Evolutionary conservation across 2,797 vertebrate genomes (phyloP).

Genomic region (Sparidentex hasta): DNA sequence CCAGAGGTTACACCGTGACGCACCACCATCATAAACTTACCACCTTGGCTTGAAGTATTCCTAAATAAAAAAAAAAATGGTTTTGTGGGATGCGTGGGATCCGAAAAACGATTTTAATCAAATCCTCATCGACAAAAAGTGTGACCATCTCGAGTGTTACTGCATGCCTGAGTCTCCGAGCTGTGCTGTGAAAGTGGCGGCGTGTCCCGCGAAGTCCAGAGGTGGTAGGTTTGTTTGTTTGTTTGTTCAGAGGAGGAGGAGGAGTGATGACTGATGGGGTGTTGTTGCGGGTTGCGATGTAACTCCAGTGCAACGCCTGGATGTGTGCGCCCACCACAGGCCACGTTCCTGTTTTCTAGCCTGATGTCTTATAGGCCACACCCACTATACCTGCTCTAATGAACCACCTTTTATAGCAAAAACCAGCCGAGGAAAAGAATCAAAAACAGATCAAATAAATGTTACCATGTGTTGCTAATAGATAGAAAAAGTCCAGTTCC

Average conservation of each 20-base stretch:
- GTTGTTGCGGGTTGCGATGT: slow-evolving; percentile 78
- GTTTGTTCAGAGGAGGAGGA: slow-evolving; percentile 49
- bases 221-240: slow-evolving; percentile 86
- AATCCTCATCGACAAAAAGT: slow-evolving; percentile 53
- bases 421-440: slow-evolving; percentile 71
- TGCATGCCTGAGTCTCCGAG: slow-evolving; percentile 81
- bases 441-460: slow-evolving; percentile 88
- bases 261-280: slow-evolving; percentile 76
- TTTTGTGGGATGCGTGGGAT: too few relatives aligned
- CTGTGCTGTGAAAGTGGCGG: slow-evolving; percentile 79
- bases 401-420: slow-evolving; percentile 92
- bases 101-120: slow-evolving; percentile 4
- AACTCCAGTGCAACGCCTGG: slow-evolving; percentile 44
- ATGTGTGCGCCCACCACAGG: slow-evolving; percentile 52
- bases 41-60: slow-evolving; percentile 78
- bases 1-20: slow-evolving; percentile 67
- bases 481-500: slow-evolving; percentile 88
- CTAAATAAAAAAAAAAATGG: slow-evolving; percentile 54
- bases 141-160: slow-evolving; percentile 87
- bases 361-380: slow-evolving; percentile 95
- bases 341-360: slow-evolving; percentile 89
- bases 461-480: slow-evolving; percentile 96
- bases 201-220: slow-evolving; percentile 63
- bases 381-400: slow-evolving; percentile 93
- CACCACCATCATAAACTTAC: slow-evolving; percentile 65